Base-by-base conservation (phyloP, 64 coral and sea anemone genomes). In the Pocillopora verrucosa region DNA sequence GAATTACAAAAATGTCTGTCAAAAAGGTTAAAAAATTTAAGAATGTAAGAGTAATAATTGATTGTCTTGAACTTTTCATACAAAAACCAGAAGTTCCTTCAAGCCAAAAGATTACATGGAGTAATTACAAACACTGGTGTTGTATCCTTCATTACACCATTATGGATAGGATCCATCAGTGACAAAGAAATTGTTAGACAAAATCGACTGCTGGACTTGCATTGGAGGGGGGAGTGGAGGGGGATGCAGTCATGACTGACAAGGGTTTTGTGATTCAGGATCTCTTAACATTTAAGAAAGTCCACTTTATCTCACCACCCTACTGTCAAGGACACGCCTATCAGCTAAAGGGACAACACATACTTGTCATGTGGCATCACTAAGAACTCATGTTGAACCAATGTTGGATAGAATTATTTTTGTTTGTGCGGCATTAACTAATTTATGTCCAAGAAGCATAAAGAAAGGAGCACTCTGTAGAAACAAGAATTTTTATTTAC, bases 221-320 rank as follows among this genome's bases (percentile, higher is more conserved):
- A n/a, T 96, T 69, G 80, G 92, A n/a, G n/a, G n/a, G n/a, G n/a
- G n/a, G n/a, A n/a, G n/a, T n/a, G 51, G 79, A 95, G 41, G 73
- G 94, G 30, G 87, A 90, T 96, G 87, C 90, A 64, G 94, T 96
- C 9, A 92, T 92, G 94, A 79, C 89, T 56, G 89, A 95, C 56
- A 95, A 89, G 60, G 94, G 94, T 65, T 92, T 95, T 88, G n/a
- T 89, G 12, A 88, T 95, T 73, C 85, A 79, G 14, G 94, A 95
- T 89, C 56, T 95, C n/a, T 75, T 92, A n/a, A 65, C 86, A 61
- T 95, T 92, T 25, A 95, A 92, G 30, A 92, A 92, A 58, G 58
- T 96, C 22, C 36, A 92, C 7, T 87, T 96, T 25, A 75, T 96
- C 19, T 92, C 94, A 41, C 94, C 94, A 86, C 90, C 94, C 45